These are phyloP conservation scores for Tenualosa thibaudeaui DNA, from an alignment of 2,797 vertebrate genomes.

Conservation along the genomic window DNA sequence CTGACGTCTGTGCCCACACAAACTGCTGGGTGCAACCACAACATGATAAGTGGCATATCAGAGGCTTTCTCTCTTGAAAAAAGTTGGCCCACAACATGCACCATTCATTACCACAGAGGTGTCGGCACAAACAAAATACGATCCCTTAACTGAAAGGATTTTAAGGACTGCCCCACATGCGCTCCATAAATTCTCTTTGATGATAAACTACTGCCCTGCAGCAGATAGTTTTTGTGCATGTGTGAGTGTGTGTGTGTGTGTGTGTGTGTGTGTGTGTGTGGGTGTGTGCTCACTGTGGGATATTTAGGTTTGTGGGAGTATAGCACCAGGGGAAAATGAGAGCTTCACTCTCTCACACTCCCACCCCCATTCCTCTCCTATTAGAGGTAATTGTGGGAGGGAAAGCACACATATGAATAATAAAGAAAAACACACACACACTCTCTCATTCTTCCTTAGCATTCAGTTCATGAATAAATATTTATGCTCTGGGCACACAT, in stretches of 20 bases:
- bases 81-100: neutral
- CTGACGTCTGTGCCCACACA: neutral
- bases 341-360: neutral
- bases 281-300: constrained; percentile 30
- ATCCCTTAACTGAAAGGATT: neutral
- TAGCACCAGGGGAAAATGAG: constrained; percentile 11
- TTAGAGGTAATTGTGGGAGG: neutral
- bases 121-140: neutral
- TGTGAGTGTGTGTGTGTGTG: neutral
- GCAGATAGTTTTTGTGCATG: constrained; percentile 23
- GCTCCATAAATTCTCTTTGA: constrained; percentile 34
- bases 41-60: neutral
- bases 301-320: constrained; percentile 34
- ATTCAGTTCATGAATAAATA: constrained; percentile 39
- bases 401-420: constrained; percentile 12
- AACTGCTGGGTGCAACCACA: neutral
- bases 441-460: neutral
- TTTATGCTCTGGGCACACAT: constrained; percentile 31
- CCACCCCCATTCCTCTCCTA: neutral
- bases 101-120: neutral
- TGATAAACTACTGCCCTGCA: constrained; percentile 33
- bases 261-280: neutral
- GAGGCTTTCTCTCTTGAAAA: neutral
- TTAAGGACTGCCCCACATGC: constrained; percentile 15
- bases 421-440: constrained; percentile 22